Conservation (phyloP, 2,888 invertebrate species). For the Dasypolia templi region DNA sequence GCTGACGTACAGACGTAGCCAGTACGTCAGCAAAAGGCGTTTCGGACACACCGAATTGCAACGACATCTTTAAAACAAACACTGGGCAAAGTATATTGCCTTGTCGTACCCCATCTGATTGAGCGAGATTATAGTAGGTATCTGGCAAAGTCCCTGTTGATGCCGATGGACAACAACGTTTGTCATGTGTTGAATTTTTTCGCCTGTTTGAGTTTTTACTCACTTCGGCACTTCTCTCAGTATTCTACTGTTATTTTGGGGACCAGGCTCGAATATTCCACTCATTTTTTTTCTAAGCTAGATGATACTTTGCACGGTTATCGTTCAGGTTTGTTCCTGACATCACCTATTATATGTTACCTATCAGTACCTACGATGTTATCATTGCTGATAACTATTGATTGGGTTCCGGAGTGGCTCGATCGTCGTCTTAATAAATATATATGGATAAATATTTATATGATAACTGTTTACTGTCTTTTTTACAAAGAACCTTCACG, state of each 20-base stretch:
- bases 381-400: constrained; percentile 33
- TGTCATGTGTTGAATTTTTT: no score
- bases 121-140: background rate
- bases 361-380: constrained; percentile 30
- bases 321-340: constrained; percentile 35
- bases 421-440: constrained; percentile 22
- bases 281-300: background rate
- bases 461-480: constrained; percentile 28
- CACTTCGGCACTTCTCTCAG: no score
- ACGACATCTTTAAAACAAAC: background rate
- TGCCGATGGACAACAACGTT: background rate
- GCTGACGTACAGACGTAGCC: no score
- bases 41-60: background rate
- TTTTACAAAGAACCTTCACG: constrained; percentile 28
- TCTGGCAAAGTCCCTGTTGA: no score
- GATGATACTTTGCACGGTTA: constrained; percentile 23
- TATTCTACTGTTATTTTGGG: background rate
- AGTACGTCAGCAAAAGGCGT: background rate
- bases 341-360: constrained; percentile 21
- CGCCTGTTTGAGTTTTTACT: background rate
- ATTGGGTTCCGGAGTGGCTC: constrained; percentile 39
- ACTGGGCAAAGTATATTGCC: constrained; percentile 25
- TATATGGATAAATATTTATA: constrained; percentile 6
- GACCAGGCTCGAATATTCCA: background rate
- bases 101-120: constrained; percentile 3